Conservation (phyloP, 2,113 vertebrate genomes). For the Phocoena phocoena region DNA sequence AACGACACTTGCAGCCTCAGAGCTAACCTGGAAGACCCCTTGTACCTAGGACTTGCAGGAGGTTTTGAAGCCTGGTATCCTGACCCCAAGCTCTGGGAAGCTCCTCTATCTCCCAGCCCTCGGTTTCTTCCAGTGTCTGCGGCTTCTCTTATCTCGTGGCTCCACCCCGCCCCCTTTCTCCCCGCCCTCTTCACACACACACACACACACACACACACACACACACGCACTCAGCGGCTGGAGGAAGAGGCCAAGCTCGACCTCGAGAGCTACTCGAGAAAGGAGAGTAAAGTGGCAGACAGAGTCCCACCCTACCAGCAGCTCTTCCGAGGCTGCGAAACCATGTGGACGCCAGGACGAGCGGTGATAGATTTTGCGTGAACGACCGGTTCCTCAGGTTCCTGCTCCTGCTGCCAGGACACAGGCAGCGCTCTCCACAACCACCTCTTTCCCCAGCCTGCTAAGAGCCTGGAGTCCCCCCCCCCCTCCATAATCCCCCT, state of each 20-base stretch:
- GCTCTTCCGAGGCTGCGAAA: neutral
- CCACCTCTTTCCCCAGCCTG: neutral
- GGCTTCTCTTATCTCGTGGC: neutral
- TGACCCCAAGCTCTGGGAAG: neutral
- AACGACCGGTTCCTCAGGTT: neutral
- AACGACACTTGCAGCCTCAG: slow-evolving; percentile 36
- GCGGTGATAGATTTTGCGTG: neutral
- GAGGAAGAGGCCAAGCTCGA: neutral
- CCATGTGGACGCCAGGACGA: neutral
- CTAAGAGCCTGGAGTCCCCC: neutral
- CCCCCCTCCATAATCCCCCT: neutral
- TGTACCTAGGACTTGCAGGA: slow-evolving; percentile 30
- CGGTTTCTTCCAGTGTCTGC: neutral
- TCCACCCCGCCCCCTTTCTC: slow-evolving; percentile 15
- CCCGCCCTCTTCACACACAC: neutral
- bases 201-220: neutral
- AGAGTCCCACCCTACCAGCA: neutral
- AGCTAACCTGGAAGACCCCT: neutral
- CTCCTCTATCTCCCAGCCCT: neutral
- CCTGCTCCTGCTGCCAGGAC: slow-evolving; percentile 11
- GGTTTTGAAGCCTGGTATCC: neutral
- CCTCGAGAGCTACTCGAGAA: neutral
- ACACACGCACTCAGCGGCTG: neutral
- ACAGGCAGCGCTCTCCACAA: neutral
- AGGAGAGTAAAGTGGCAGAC: slow-evolving; percentile 11